Percentiles rank a stretch among this genome's conserved stretches.
Conservation (phyloP, 2,113 vertebrate species). For the Diadophis punctatus region DNA sequence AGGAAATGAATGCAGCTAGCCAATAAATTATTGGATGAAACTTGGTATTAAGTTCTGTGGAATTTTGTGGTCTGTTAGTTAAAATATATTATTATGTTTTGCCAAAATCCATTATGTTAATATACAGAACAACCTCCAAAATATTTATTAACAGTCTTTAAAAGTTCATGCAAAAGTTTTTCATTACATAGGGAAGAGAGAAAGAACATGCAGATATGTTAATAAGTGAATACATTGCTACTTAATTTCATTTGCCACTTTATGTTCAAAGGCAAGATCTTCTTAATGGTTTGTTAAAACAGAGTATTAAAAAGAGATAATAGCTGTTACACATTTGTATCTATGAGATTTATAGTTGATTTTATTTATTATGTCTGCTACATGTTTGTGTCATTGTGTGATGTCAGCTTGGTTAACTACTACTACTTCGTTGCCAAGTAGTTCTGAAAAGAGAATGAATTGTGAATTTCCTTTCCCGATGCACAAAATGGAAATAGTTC, state of each 20-base stretch:
- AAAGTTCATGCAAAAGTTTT: constrained; percentile 47
- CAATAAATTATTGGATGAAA: constrained; percentile 58
- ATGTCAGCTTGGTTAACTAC: constrained; percentile 79
- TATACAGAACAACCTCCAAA: constrained; percentile 53
- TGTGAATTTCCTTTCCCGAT: constrained; percentile 64
- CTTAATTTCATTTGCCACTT: constrained; percentile 62
- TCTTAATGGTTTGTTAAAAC: constrained; percentile 60
- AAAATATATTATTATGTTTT: constrained; percentile 49
- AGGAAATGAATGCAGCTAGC: constrained; percentile 54
- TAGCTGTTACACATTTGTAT: constrained; percentile 76
- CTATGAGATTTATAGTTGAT: constrained; percentile 65
- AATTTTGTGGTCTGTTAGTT: constrained; percentile 48
- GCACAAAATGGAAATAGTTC: constrained; percentile 57
- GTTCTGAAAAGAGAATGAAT: constrained; percentile 66
- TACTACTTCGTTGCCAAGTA: constrained; percentile 64
- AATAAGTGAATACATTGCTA: constrained; percentile 45
- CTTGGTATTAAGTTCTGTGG: constrained; percentile 34
- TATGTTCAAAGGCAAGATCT: constrained; percentile 64
- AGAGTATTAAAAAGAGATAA: constrained; percentile 64
- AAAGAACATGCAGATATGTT: constrained; percentile 12
- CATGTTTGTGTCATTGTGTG: constrained; percentile 74
- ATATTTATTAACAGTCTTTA: constrained; percentile 7
- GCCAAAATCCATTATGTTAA: constrained; percentile 48
- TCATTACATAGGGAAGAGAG: constrained; percentile 19
- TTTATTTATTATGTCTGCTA: constrained; percentile 74